Conservation (phyloP, 2,797 vertebrate species). For the Pangasius krempfi region DNA sequence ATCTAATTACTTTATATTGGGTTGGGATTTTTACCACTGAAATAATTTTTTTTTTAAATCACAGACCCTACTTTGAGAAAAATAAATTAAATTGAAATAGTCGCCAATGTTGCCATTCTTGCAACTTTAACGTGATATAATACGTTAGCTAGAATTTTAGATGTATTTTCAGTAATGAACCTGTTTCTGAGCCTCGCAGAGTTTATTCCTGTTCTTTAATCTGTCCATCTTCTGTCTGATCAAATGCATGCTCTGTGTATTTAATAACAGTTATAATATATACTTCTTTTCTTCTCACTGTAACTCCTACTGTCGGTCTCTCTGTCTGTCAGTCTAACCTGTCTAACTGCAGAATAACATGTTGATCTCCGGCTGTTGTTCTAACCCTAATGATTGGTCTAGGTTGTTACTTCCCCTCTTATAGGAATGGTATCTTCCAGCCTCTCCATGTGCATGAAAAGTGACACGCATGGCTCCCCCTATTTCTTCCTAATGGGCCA, state of each 20-base stretch:
- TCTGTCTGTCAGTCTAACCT: constrained; percentile 61
- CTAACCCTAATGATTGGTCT: constrained; percentile 99
- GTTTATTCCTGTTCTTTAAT: not conserved
- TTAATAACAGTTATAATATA: constrained; percentile 55
- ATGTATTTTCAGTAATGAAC: not conserved
- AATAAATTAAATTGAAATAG: not conserved
- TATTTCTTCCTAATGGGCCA: constrained; percentile 99
- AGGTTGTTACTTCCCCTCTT: constrained; percentile 99
- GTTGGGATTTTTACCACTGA: not conserved
- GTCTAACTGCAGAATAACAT: constrained; percentile 83
- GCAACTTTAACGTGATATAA: no score
- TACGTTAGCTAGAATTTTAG: no score
- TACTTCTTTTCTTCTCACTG: constrained; percentile 66
- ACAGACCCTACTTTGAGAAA: not conserved
- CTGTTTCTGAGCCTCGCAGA: not conserved
- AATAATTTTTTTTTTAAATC: not conserved
- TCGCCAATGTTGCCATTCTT: no score
- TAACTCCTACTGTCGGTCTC: constrained; percentile 32
- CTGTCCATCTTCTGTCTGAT: constrained; percentile 26
- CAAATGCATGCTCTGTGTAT: constrained; percentile 72
- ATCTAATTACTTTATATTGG: not conserved
- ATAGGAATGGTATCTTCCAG: constrained; percentile 99
- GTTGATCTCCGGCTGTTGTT: constrained; percentile 85
- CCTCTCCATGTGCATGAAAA: constrained; percentile 99
- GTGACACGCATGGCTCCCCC: constrained; percentile 99